These are phyloP conservation scores for Puffinus mauretanicus DNA, from an alignment of 2,113 vertebrate genomes.

Conservation along the genomic window DNA sequence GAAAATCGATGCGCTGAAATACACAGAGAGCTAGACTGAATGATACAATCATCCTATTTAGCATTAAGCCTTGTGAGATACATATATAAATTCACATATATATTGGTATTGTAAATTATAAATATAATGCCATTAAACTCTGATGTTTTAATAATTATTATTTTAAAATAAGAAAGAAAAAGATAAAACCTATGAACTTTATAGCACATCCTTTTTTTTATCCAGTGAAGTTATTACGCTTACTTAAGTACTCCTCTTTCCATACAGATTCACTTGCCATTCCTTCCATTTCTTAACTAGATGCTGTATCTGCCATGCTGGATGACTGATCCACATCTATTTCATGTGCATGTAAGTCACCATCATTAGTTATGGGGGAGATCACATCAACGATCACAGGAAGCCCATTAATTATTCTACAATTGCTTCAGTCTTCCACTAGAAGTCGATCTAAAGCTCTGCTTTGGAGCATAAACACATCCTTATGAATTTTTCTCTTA, in stretches of 20 bases:
- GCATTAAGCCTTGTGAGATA: not conserved
- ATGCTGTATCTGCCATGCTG: not conserved
- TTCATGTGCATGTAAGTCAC: not conserved
- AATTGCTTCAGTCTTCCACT: slow-evolving; percentile 60
- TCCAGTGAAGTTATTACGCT: not conserved
- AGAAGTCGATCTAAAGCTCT: not conserved
- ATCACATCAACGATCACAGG: slow-evolving; percentile 27
- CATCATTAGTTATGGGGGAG: not conserved
- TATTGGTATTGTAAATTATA: not conserved
- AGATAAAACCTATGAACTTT: not conserved
- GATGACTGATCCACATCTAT: not conserved
- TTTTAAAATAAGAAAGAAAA: not conserved
- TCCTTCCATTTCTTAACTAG: not conserved
- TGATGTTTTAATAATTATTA: not conserved
- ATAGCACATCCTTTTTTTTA: not conserved
- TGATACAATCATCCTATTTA: not conserved
- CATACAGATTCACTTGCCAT: not conserved
- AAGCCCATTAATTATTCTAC: slow-evolving; percentile 53
- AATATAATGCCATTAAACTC: not conserved
- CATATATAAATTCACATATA: not conserved
- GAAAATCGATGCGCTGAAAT: not conserved
- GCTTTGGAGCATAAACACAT: slow-evolving; percentile 20
- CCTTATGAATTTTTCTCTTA: slow-evolving; percentile 23
- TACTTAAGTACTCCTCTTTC: not conserved
- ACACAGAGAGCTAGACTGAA: not conserved